Percentiles rank a stretch among this genome's conserved stretches.
Conservation (phyloP, 2,888 invertebrate species). For the Epiblema foenella region DNA sequence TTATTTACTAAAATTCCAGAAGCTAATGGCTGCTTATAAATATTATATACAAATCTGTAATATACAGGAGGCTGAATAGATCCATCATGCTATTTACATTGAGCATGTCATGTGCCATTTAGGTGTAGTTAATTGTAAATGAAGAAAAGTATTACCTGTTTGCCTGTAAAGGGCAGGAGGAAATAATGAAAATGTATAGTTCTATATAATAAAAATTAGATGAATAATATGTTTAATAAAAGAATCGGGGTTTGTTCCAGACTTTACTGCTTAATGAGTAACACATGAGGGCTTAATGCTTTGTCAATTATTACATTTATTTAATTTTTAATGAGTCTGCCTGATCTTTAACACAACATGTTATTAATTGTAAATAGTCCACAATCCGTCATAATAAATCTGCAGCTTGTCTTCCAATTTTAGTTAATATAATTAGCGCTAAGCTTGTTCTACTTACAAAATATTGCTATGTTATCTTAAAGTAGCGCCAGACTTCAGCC, state of each 20-base stretch:
- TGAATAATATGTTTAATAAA: neutral
- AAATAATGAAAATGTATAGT: neutral
- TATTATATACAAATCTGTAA: neutral
- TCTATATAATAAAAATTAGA: neutral
- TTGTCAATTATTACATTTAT: neutral
- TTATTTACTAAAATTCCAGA: neutral
- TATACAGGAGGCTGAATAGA: no score
- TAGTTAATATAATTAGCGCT: conserved; percentile 2
- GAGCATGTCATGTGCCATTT: neutral
- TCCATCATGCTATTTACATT: neutral
- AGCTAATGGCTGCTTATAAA: neutral
- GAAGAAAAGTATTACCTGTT: neutral
- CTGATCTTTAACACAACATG: no score
- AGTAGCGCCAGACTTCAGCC: conserved; percentile 17
- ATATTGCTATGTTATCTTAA: conserved; percentile 34
- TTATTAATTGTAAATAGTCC: neutral
- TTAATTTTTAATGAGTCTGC: neutral
- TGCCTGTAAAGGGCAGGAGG: neutral
- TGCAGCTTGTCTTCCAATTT: neutral
- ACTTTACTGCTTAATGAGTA: neutral
- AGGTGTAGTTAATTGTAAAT: neutral
- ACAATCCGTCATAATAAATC: neutral
- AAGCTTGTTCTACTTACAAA: conserved; percentile 27
- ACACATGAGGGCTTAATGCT: neutral
- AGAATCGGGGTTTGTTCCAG: neutral